Evolutionary conservation across 1,140 invertebrate species (phyloP), one percentile per base, ranked within the genome.

Genomic region (Frieseomelitta varia): DNA sequence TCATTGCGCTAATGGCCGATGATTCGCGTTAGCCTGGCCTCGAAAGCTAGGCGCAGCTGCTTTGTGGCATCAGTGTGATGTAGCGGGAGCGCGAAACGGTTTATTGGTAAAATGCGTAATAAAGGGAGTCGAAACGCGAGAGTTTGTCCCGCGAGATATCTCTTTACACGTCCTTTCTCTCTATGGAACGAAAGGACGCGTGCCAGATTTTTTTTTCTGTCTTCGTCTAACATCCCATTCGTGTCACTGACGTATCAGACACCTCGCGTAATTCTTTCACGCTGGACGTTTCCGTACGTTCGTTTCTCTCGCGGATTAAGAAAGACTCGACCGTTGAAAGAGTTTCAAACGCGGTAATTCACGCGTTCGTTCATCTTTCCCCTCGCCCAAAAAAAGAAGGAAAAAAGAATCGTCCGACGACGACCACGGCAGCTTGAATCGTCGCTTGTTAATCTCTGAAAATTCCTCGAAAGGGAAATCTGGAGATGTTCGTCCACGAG

Each of bases 1-100:
- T 61, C n/a, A 39, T 19, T n/a, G n/a, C n/a, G 19, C 6, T 81
- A 58, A 72, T 58, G 68, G 39, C 1, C 79, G 24, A 79, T 79
- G 77, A 68, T 72, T 80, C 11, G 55, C 55, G 47, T 68, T 67
- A 67, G 63, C 17, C 11, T 51, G 58, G 63, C 21, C 53, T 53
- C 17, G 27, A 78, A 68, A 53, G 61, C 39, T 0, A 47, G 6
- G 47, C 21, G 39, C n/a, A 55, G 63, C 30, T 34, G 58, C 74
- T 76, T 76, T 76, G 34, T 21, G 74, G 74, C 24, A 39, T 19
- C 24, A 11, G 3, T 17, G 3, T 24, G 10, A 4, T 47, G 17
- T 61, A 61, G 34, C 61, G 24, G 15, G 8, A 65, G 15, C 15
- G 14, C 0, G 1, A 1, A n/a, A 0, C 24, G 58, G 15, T 61